These are phyloP conservation scores for Daubentonia madagascariensis DNA, from an alignment of 2,113 vertebrate species.

Conservation along the genomic window DNA sequence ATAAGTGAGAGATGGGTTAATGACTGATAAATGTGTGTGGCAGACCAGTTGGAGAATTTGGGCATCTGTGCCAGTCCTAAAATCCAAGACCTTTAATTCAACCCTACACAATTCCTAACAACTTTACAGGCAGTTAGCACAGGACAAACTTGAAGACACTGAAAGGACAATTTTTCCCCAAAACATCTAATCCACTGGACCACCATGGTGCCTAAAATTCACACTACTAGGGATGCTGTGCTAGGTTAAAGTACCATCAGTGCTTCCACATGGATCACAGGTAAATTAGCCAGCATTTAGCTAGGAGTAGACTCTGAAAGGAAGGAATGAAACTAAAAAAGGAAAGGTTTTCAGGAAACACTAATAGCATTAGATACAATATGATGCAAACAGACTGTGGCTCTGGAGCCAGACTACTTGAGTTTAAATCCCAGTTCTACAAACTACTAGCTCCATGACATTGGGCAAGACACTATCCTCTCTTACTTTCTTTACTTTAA, in stretches of 20 bases:
- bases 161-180: not conserved
- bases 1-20: too few relatives aligned
- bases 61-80: slow-evolving; percentile 72
- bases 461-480: not conserved
- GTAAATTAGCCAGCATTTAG: not conserved
- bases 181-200: not conserved
- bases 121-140: not conserved
- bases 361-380: not conserved
- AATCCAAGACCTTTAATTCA: slow-evolving; percentile 77
- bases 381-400: not conserved
- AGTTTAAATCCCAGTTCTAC: not conserved
- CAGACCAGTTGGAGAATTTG: slow-evolving; percentile 74
- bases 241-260: not conserved
- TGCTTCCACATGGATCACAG: not conserved
- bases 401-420: not conserved
- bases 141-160: not conserved
- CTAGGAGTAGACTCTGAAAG: not conserved
- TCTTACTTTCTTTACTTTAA: not conserved
- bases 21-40: slow-evolving; percentile 75
- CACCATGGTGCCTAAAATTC: not conserved
- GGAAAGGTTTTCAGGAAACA: not conserved
- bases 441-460: not conserved
- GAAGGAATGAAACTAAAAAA: not conserved
- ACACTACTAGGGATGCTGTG: not conserved
- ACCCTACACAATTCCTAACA: slow-evolving; percentile 72